phyloP scores from a whole-genome alignment of 2,888 invertebrate genomes.

The Agriopis marginaria region DNA sequence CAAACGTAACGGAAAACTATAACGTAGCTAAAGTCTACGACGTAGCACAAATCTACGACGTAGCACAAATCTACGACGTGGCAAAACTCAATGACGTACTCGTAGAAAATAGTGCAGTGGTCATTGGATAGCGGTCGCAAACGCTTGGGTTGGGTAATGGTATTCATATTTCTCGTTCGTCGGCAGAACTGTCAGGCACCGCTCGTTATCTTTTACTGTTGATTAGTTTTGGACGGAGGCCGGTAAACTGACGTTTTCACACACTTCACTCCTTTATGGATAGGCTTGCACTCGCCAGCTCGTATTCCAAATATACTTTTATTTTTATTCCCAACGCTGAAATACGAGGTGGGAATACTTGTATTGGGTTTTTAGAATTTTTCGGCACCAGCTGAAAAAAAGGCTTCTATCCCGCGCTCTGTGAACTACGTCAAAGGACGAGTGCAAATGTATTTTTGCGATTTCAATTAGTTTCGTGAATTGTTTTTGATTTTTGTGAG shows the following conservation, averaged over 20 bases:
- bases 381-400: conserved; percentile 33
- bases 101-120: conserved; percentile 6
- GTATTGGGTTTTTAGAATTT: conserved; percentile 35
- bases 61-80: conserved; percentile 33
- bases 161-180: conserved; percentile 49
- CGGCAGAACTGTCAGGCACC: conserved; percentile 49
- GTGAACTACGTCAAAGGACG: conserved; percentile 10
- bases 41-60: conserved; percentile 37
- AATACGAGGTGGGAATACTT: conserved; percentile 36
- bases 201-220: conserved; percentile 59
- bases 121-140: conserved; percentile 4
- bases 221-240: conserved; percentile 56
- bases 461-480: conserved; percentile 19
- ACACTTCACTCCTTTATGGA: conserved; percentile 29
- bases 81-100: conserved; percentile 10
- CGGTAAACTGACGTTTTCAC: conserved; percentile 45
- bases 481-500: conserved; percentile 7
- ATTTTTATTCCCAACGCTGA: conserved; percentile 37
- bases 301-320: conserved; percentile 22
- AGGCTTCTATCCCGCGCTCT: conserved; percentile 11
- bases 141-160: conserved; percentile 28
- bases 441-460: conserved; percentile 25
- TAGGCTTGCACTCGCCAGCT: conserved; percentile 19
- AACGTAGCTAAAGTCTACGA: too few species aligned
- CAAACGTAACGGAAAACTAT: background rate